These are phyloP conservation scores for Glandiceps talaboti DNA, from an alignment of 53 echinoderm and acorn worm genomes.

Conservation along the genomic window DNA sequence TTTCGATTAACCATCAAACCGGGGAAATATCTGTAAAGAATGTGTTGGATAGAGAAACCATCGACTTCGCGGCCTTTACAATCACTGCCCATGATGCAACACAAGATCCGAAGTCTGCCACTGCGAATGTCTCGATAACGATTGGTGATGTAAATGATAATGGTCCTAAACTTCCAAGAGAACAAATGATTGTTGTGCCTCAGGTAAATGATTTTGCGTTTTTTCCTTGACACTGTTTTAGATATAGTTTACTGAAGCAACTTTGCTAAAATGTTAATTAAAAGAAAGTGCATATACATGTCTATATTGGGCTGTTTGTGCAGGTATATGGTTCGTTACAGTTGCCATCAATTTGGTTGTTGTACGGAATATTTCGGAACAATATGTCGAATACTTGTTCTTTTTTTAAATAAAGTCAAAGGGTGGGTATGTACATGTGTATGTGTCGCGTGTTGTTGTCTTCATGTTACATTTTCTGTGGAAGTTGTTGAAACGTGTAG, in stretches of 20 bases:
- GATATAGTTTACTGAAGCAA: too few species aligned
- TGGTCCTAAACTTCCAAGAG: constrained; percentile 11
- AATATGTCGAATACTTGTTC: too few species aligned
- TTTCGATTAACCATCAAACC: constrained; percentile 33
- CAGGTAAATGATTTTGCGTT: background rate
- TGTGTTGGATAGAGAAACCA: constrained; percentile 44
- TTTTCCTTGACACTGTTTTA: too few species aligned
- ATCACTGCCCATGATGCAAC: constrained; percentile 71
- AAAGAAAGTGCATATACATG: too few species aligned
- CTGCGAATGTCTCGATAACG: constrained; percentile 32
- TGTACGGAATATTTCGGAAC: too few species aligned
- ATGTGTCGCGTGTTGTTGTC: too few species aligned
- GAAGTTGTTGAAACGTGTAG: too few species aligned
- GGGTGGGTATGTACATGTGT: too few species aligned
- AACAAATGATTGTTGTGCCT: background rate
- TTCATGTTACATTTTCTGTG: too few species aligned
- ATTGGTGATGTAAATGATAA: constrained; percentile 81
- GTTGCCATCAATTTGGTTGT: background rate
- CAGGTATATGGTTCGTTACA: background rate
- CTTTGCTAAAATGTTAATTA: too few species aligned
- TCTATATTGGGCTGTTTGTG: background rate
- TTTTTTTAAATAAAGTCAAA: too few species aligned
- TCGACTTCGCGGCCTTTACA: constrained; percentile 37
- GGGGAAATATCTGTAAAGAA: constrained; percentile 60
- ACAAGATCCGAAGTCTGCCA: constrained; percentile 31